phyloP scores from a whole-genome alignment of 2,113 vertebrate species.

The Pipra filicauda region DNA sequence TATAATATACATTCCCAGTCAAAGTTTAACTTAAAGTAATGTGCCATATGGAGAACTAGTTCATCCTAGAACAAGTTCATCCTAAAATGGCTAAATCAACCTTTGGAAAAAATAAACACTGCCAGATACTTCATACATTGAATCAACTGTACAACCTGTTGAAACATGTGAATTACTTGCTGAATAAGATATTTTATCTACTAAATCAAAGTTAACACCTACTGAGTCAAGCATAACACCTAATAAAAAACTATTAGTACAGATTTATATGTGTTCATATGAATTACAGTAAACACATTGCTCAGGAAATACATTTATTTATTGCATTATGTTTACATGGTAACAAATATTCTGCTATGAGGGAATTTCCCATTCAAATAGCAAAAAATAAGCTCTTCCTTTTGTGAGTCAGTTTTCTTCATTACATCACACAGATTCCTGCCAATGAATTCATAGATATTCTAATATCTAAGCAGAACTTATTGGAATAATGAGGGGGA shows the following conservation, averaged over 20 bases:
- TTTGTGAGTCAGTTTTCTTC: not conserved
- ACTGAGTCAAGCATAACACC: not conserved
- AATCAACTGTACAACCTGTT: conserved; percentile 44
- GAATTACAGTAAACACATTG: not conserved
- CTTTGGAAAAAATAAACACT: conserved; percentile 64
- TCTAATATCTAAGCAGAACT: not conserved
- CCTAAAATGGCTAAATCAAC: conserved; percentile 45
- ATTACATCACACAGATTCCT: not conserved
- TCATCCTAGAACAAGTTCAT: too few species aligned
- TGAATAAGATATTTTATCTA: conserved; percentile 55
- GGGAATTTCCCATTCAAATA: conserved; percentile 10
- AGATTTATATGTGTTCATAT: not conserved
- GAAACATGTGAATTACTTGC: conserved; percentile 59
- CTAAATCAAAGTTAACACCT: conserved; percentile 20
- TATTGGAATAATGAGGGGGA: not conserved
- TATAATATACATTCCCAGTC: not conserved
- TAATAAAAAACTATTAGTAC: not conserved
- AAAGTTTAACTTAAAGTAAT: conserved; percentile 57
- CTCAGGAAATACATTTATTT: not conserved
- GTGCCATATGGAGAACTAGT: not conserved
- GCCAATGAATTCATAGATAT: not conserved
- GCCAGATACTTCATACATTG: not conserved
- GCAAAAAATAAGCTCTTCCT: not conserved
- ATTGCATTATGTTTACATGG: not conserved
- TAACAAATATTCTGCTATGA: not conserved